These are phyloP conservation scores for Arctocebus calabarensis DNA, from an alignment of 2,797 vertebrate species.

Conservation along the genomic window DNA sequence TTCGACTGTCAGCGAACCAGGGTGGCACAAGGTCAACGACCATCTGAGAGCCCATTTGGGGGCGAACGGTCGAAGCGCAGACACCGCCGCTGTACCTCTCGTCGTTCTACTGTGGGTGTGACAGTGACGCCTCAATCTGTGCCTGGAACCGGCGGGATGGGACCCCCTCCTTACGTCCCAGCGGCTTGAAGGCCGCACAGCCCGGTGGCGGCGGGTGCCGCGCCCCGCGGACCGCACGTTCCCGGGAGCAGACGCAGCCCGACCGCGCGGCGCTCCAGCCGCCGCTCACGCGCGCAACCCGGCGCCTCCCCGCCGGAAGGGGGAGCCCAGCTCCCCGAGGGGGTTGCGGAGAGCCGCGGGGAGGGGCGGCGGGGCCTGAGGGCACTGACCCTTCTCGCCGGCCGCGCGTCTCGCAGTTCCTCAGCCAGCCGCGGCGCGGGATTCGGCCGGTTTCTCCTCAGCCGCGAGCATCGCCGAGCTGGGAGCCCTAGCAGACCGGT, in stretches of 20 bases:
- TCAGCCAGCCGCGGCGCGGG: not conserved
- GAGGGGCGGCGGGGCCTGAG: fast-evolving
- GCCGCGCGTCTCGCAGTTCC: not conserved
- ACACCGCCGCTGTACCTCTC: not conserved
- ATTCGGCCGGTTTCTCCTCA: no score
- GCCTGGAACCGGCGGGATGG: not conserved
- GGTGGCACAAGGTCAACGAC: no score
- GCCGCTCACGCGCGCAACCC: conserved; percentile 39
- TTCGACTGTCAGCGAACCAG: no score
- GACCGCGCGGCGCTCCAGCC: not conserved
- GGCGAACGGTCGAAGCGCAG: not conserved
- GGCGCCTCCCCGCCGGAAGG: not conserved
- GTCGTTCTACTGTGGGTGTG: not conserved
- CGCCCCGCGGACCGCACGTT: not conserved
- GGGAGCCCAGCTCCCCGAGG: not conserved
- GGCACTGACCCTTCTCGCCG: not conserved
- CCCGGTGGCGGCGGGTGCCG: not conserved
- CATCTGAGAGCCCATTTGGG: not conserved
- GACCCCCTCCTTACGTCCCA: not conserved
- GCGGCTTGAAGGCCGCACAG: not conserved
- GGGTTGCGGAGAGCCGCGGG: not conserved
- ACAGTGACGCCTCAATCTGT: not conserved
- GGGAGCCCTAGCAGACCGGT: not conserved
- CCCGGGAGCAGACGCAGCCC: not conserved
- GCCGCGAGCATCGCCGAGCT: not conserved